Base-by-base conservation (phyloP, 1,140 invertebrate genomes). In the Tetraneura akinire region DNA sequence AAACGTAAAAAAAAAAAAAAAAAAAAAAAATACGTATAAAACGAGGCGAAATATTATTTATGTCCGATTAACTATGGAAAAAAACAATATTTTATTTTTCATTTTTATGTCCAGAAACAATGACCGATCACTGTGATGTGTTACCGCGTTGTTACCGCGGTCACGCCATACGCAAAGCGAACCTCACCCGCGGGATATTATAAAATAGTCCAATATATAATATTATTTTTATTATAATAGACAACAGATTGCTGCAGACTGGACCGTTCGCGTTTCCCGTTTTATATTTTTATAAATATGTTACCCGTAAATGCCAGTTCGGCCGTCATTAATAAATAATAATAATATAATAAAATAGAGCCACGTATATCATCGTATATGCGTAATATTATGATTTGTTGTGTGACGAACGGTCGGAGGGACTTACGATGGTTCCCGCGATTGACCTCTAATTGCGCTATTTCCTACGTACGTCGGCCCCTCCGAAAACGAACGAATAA, bases 401-500 rank as follows among this genome's bases (percentile, higher is more conserved):
- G 32, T 37, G 32, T 68, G 21, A 47, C 66, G 37, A 51, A 23
- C 21, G 18, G 70, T 13, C 49, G 71, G 68, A 8, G 45, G 18
- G 32, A 55, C 73, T 76, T 76, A 76, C n/a, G n/a, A n/a, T 60
- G 73, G 73, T 76, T 45, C 42, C 51, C 26, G 73, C 26, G 73
- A 76, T 76, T 21, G 73, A 76, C 73, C 53, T 21, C n/a, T 76
- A 76, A 76, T 76, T 76, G 73, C 73, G 51, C 57, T 76, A 76
- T 76, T 76, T 76, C 73, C 49, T 76, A 55, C 42, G 3, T 76
- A 55, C 42, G 3, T 37, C 51, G 49, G 9, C 53, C 73, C 32
- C 18, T 76, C 32, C 18, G 8, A 13, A 13, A 37, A n/a, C 32
- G 2, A 42, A 21, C n/a, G 64, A 42, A 42, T 21, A 66, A 66